Evolutionary conservation across 2,888 invertebrate species (phyloP).

Genomic region (Chouioia cunea): DNA sequence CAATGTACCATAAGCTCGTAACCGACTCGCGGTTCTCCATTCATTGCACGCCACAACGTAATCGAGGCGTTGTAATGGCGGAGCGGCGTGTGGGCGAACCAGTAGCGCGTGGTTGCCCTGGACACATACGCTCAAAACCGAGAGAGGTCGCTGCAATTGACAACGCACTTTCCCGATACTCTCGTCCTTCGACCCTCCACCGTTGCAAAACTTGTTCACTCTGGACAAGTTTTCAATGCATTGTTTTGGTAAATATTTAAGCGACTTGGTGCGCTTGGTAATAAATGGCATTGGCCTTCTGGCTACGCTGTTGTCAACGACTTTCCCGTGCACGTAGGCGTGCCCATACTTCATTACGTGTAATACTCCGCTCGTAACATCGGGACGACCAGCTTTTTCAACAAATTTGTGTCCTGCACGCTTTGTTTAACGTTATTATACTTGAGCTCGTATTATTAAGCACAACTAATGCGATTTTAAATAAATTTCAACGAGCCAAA

Average conservation of each 20-base stretch:
- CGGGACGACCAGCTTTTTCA: too few relatives aligned
- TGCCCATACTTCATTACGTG: slow-evolving; percentile 22
- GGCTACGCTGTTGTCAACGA: slow-evolving; percentile 20
- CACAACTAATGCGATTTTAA: background rate
- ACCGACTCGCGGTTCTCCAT: background rate
- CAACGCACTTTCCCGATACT: background rate
- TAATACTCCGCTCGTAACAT: slow-evolving; percentile 20
- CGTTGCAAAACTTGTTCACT: too few relatives aligned
- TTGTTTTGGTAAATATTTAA: too few relatives aligned
- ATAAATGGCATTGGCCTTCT: slow-evolving; percentile 1
- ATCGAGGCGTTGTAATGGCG: slow-evolving; percentile 26
- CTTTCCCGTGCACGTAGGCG: slow-evolving; percentile 40
- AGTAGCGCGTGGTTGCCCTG: slow-evolving; percentile 27
- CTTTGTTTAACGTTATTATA: too few relatives aligned
- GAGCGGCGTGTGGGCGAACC: slow-evolving; percentile 40
- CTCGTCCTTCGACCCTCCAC: too few relatives aligned
- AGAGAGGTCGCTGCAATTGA: too few relatives aligned
- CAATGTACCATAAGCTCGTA: slow-evolving; percentile 14
- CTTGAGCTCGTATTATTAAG: too few relatives aligned
- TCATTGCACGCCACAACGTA: slow-evolving; percentile 31
- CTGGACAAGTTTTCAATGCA: too few relatives aligned
- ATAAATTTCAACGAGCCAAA: slow-evolving; percentile 5
- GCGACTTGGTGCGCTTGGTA: background rate
- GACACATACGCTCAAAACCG: too few relatives aligned
- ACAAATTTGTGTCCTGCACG: too few relatives aligned